Evolutionary conservation across 2,888 invertebrate genomes (phyloP).

Genomic region (Troides oblongomaculatus): DNA sequence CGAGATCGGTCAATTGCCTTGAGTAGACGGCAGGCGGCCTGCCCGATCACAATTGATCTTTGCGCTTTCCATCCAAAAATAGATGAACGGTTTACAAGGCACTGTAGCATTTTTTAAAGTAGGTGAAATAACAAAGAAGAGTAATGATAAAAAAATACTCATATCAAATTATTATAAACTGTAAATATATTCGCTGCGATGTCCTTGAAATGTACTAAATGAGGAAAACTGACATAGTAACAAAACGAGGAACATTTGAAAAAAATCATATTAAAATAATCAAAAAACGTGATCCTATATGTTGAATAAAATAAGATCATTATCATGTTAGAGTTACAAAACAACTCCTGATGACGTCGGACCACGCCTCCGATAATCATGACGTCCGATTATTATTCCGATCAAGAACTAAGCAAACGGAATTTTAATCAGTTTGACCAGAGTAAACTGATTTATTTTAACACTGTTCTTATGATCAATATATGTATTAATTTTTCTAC

Average conservation of each 20-base stretch:
- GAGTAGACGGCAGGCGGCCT: conserved; percentile 9
- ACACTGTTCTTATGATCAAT: neutral
- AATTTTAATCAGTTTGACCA: conserved; percentile 8
- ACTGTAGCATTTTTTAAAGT: conserved; percentile 8
- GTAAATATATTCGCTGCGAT: neutral
- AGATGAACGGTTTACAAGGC: conserved; percentile 18
- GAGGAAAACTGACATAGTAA: neutral
- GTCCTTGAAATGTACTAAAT: neutral
- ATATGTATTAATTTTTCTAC: neutral
- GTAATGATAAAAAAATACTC: conserved; percentile 1
- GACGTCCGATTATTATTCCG: conserved; percentile 5
- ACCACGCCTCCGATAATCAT: conserved; percentile 38
- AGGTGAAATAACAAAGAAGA: conserved; percentile 21
- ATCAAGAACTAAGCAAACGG: conserved; percentile 2
- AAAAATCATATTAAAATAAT: too few species aligned
- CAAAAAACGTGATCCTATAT: neutral
- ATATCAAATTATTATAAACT: neutral
- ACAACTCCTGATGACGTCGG: conserved; percentile 35
- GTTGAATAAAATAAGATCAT: neutral
- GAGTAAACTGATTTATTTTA: neutral
- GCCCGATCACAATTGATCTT: conserved; percentile 25
- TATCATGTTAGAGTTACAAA: conserved; percentile 21
- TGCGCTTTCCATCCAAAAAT: conserved; percentile 29
- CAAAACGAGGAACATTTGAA: neutral
- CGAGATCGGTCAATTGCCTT: conserved; percentile 29